A percentile compares a stretch with the other conserved stretches of the same genome.
phyloP scores from a whole-genome alignment of 2,797 vertebrate genomes.

The Enteromius trimaculatus region DNA sequence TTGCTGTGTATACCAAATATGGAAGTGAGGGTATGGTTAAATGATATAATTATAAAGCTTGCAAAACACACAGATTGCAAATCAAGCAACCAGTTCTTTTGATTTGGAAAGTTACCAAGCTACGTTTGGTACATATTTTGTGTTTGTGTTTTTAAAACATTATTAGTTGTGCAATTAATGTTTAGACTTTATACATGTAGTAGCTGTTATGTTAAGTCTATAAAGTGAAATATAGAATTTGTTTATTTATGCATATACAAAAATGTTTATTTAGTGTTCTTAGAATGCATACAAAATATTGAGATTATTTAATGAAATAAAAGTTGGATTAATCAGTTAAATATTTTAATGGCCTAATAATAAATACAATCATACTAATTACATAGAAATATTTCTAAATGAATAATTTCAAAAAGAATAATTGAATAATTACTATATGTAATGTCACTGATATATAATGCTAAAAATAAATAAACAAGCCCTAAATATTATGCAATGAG shows the following conservation, averaged over 20 bases:
- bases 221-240: not conserved
- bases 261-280: not conserved
- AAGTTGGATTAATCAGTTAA: not conserved
- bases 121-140: not conserved
- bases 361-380: not conserved
- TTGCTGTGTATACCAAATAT: constrained; percentile 99
- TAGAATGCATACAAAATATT: not conserved
- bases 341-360: not conserved
- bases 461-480: no score
- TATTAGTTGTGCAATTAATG: not conserved
- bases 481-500: not conserved
- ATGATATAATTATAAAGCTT: constrained; percentile 31
- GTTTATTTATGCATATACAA: not conserved
- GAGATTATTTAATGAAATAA: not conserved
- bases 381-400: not conserved
- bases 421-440: not conserved
- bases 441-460: not conserved
- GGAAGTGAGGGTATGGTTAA: constrained; percentile 94
- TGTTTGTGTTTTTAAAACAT: not conserved
- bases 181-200: not conserved
- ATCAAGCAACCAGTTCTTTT: not conserved
- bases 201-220: not conserved
- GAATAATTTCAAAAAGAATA: not conserved
- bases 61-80: not conserved
- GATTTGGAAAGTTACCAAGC: not conserved